A percentile compares a stretch with the other conserved stretches of the same genome.
phyloP scores from a whole-genome alignment of 2,888 invertebrate species.

The Papilio demoleus region DNA sequence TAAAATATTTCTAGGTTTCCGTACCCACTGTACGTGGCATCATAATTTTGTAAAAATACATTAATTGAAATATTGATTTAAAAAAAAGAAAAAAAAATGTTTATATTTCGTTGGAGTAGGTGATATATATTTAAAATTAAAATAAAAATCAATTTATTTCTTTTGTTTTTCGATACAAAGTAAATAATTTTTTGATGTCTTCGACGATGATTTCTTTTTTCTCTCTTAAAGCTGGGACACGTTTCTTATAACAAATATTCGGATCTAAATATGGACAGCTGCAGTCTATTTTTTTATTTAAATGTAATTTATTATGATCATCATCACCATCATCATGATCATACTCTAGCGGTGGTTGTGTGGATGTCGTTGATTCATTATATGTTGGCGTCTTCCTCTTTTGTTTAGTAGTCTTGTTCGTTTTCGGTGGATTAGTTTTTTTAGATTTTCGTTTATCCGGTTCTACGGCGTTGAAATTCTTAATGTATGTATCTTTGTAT shows the following conservation, averaged over 20 bases:
- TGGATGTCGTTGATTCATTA: neutral
- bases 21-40: too few species aligned
- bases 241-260: slow-evolving; percentile 11
- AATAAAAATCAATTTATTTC: neutral
- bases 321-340: neutral
- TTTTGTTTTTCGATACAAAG: slow-evolving; percentile 2
- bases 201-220: slow-evolving; percentile 28
- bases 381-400: neutral
- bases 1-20: too few species aligned
- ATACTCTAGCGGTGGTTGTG: neutral
- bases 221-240: slow-evolving; percentile 28
- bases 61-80: too few species aligned
- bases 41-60: too few species aligned
- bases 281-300: neutral
- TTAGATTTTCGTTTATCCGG: slow-evolving; percentile 28
- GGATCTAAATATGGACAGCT: slow-evolving; percentile 11
- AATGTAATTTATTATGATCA: neutral
- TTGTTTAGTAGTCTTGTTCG: neutral
- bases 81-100: too few species aligned
- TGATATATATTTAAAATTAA: neutral
- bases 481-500: slow-evolving; percentile 53
- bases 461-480: slow-evolving; percentile 52
- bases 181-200: slow-evolving; percentile 5
- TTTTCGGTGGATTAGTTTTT: neutral
- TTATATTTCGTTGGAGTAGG: too few species aligned